Percentiles rank a stretch among this genome's conserved stretches.
phyloP scores from a whole-genome alignment of 2,113 vertebrate genomes.

The Arizona elegans region DNA sequence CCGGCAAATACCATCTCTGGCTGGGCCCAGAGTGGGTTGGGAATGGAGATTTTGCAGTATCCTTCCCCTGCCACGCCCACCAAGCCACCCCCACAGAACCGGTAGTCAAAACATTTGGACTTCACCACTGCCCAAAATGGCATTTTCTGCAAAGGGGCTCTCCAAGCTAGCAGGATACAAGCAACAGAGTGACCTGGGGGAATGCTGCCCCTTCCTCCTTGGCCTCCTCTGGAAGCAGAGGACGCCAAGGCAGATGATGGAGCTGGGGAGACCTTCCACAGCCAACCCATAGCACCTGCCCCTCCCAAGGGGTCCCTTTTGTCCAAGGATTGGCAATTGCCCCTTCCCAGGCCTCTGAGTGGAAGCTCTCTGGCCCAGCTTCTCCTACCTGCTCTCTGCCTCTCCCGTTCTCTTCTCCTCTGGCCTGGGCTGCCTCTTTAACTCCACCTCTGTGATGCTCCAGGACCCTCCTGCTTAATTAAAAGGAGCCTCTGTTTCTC shows the following conservation, averaged over 20 bases:
- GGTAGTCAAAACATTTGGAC: too few species aligned
- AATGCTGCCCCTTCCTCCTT: neutral
- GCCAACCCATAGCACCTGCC: neutral
- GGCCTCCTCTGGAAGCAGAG: neutral
- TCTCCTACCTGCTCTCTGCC: neutral
- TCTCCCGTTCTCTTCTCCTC: neutral
- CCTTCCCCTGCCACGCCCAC: too few species aligned
- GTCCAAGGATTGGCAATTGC: neutral
- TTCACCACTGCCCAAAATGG: neutral
- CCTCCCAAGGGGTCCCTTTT: neutral
- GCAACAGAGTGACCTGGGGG: neutral
- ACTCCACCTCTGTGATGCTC: neutral
- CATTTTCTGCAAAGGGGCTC: neutral
- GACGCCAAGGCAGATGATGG: neutral
- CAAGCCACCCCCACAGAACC: too few species aligned
- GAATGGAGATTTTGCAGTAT: too few species aligned
- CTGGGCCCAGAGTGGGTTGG: too few species aligned
- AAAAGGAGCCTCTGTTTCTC: neutral
- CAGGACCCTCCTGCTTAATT: neutral
- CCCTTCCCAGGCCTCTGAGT: neutral
- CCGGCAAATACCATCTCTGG: too few species aligned
- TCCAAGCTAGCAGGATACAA: neutral
- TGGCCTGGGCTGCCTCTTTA: neutral
- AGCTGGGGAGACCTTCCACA: neutral
- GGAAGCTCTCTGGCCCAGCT: neutral